Conservation (phyloP, 2,888 invertebrate species). For the Chironomus tentans region DNA sequence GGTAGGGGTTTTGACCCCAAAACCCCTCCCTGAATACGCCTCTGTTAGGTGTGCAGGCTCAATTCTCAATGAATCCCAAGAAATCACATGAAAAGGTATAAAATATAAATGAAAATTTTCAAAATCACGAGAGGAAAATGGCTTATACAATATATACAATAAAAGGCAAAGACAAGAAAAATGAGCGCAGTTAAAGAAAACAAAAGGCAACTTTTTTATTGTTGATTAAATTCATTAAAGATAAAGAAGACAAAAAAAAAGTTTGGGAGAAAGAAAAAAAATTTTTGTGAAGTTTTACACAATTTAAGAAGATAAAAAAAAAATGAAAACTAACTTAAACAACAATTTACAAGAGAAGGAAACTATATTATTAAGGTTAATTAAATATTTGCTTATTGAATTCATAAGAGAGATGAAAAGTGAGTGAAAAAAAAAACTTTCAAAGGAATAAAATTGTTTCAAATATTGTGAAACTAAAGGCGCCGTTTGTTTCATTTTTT, state of each 20-base stretch:
- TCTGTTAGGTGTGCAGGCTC: too few species aligned
- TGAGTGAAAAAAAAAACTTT: not conserved
- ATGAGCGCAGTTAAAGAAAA: not conserved
- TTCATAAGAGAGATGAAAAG: slow-evolving; percentile 6
- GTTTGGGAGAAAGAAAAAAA: not conserved
- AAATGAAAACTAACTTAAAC: not conserved
- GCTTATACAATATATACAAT: too few species aligned
- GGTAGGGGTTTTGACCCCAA: too few species aligned
- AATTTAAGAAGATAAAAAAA: not conserved
- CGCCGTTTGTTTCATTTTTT: not conserved
- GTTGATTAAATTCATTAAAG: not conserved
- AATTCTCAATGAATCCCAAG: too few species aligned
- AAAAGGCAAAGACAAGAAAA: too few species aligned
- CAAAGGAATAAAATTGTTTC: not conserved
- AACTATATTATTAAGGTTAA: slow-evolving; percentile 13
- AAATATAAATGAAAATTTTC: too few species aligned
- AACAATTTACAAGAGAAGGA: not conserved
- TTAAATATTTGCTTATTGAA: slow-evolving; percentile 22
- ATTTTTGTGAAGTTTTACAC: not conserved
- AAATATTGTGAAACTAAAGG: not conserved
- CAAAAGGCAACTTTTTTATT: not conserved
- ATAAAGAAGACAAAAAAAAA: not conserved
- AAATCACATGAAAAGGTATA: too few species aligned
- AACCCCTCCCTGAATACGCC: too few species aligned
- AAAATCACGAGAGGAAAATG: too few species aligned